Percentiles rank a stretch among this genome's conserved stretches.
phyloP scores from a whole-genome alignment of 2,888 invertebrate genomes.

The Alitta virens region DNA sequence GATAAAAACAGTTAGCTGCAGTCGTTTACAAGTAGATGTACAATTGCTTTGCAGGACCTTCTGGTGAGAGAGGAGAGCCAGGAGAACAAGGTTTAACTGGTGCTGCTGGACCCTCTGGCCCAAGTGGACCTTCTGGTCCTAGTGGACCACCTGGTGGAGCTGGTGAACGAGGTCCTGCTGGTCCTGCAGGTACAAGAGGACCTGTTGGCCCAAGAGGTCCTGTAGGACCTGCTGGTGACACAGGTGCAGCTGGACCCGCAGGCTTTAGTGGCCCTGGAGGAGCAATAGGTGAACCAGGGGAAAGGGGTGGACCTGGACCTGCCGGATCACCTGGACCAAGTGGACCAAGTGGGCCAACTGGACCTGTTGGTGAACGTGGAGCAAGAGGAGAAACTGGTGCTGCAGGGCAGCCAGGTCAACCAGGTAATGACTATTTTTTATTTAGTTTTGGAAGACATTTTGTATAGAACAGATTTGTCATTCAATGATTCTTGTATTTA shows the following conservation, averaged over 20 bases:
- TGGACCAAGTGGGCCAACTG: constrained; percentile 10
- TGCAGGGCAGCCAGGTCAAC: constrained; percentile 6
- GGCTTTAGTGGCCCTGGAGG: constrained; percentile 8
- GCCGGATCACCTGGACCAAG: constrained; percentile 20
- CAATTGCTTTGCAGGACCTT: not conserved
- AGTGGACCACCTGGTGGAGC: constrained; percentile 19
- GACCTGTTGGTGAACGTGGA: not conserved
- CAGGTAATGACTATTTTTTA: not conserved
- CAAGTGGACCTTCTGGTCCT: constrained; percentile 20
- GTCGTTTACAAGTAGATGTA: no score
- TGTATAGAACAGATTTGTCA: not conserved
- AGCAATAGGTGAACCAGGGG: constrained; percentile 9
- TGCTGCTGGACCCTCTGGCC: constrained; percentile 20
- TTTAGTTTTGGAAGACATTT: not conserved
- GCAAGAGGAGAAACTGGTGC: constrained; percentile 3
- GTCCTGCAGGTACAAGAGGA: constrained; percentile 31
- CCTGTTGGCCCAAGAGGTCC: constrained; percentile 4
- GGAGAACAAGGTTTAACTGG: constrained; percentile 17
- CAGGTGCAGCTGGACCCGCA: constrained; percentile 9
- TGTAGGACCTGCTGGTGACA: not conserved
- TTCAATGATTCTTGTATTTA: not conserved
- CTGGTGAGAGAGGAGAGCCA: not conserved
- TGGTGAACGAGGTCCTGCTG: constrained; percentile 5
- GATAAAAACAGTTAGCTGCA: no score
- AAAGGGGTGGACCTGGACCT: constrained; percentile 19